A percentile compares a stretch with the other conserved stretches of the same genome.
Evolutionary conservation across 2,113 vertebrate species (phyloP).

Genomic region (Microtus ochrogaster): DNA sequence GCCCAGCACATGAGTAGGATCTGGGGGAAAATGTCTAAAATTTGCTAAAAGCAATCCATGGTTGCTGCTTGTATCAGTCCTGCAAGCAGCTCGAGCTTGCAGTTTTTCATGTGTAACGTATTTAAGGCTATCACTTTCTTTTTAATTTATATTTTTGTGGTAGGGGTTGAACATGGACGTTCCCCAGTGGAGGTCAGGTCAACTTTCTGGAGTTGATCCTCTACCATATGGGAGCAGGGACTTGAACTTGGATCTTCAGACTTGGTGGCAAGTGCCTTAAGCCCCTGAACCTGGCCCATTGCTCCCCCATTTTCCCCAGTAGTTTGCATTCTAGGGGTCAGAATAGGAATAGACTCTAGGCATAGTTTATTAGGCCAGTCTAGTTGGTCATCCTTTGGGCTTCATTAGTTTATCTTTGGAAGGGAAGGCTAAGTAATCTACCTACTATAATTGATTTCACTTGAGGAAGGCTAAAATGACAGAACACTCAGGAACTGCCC

Average conservation of each 20-base stretch:
- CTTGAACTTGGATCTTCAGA: too few species aligned
- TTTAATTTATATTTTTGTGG: neutral
- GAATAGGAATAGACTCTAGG: neutral
- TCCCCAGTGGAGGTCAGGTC: neutral
- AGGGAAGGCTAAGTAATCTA: constrained; percentile 25
- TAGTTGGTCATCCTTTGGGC: neutral
- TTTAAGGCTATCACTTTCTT: neutral
- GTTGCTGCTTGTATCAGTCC: neutral
- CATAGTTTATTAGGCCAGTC: neutral
- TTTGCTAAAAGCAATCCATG: neutral
- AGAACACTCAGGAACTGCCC: neutral
- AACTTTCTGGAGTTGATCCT: neutral
- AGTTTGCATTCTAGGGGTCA: neutral
- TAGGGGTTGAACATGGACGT: neutral
- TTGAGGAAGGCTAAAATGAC: constrained; percentile 46
- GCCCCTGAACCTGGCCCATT: neutral
- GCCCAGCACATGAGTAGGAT: neutral
- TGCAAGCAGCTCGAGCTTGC: neutral
- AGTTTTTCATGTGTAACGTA: neutral
- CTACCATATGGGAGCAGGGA: too few species aligned
- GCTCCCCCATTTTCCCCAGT: neutral
- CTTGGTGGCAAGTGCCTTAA: neutral
- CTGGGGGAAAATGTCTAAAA: neutral
- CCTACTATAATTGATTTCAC: neutral
- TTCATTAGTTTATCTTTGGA: constrained; percentile 12